phyloP scores from a whole-genome alignment of 1,140 invertebrate genomes.

The Drosophila bocki region DNA sequence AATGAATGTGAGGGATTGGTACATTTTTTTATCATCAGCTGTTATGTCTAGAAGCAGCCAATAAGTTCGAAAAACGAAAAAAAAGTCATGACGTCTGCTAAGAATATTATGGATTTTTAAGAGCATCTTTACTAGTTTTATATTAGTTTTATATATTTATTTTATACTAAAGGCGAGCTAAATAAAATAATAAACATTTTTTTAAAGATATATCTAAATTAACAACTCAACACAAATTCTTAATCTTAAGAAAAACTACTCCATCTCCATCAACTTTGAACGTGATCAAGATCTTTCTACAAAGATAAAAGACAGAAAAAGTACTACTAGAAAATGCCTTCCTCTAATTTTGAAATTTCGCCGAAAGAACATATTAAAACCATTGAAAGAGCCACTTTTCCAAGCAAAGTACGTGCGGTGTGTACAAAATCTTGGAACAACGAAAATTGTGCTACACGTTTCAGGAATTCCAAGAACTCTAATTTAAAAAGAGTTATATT shows the following conservation, averaged over 20 bases:
- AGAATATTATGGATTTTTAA: background rate
- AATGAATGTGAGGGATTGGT: conserved; percentile 23
- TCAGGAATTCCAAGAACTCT: conserved; percentile 57
- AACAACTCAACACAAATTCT: background rate
- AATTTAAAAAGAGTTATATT: conserved; percentile 67
- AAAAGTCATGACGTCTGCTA: background rate
- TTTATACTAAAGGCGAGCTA: too few species aligned
- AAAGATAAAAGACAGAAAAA: conserved; percentile 44
- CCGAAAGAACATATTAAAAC: conserved; percentile 50
- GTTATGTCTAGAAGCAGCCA: background rate
- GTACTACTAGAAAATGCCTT: conserved; percentile 52
- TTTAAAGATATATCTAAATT: background rate
- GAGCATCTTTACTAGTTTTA: too few species aligned
- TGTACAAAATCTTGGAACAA: conserved; percentile 22
- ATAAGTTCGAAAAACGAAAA: too few species aligned
- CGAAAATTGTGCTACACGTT: conserved; percentile 65
- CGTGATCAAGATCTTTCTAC: conserved; percentile 61
- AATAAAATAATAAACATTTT: background rate
- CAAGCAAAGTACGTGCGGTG: conserved; percentile 60
- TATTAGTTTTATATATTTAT: too few species aligned
- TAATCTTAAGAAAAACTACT: background rate
- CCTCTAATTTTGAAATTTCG: conserved; percentile 57
- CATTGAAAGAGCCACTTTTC: conserved; percentile 55
- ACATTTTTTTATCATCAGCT: conserved; percentile 12
- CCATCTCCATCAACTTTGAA: conserved; percentile 16